Percentiles rank a stretch among this genome's conserved stretches.
phyloP scores from a whole-genome alignment of 2,888 invertebrate genomes.

The Oligia latruncula region DNA sequence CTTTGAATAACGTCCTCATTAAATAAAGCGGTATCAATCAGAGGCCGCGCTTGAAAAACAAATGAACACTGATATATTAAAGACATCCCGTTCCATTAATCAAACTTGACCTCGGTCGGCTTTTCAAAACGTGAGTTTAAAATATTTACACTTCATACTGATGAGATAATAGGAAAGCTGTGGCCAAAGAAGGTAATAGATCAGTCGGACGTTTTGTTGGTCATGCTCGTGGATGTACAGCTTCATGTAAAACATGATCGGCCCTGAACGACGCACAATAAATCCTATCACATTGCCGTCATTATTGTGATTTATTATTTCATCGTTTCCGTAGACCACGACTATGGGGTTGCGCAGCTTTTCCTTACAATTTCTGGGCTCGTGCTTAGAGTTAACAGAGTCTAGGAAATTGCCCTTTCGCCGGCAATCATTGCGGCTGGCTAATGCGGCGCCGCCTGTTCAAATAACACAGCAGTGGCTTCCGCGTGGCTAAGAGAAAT shows the following conservation, averaged over 20 bases:
- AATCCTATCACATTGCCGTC: conserved; percentile 69
- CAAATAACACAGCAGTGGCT: conserved; percentile 84
- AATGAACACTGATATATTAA: conserved; percentile 72
- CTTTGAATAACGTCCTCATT: conserved; percentile 67
- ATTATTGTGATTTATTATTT: conserved; percentile 85
- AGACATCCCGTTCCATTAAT: conserved; percentile 73
- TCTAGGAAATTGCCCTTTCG: conserved; percentile 86
- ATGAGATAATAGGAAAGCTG: conserved; percentile 62
- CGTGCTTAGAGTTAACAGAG: conserved; percentile 83
- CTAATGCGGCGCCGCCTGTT: conserved; percentile 82
- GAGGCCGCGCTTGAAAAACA: conserved; percentile 68
- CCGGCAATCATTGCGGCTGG: conserved; percentile 83
- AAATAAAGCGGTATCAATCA: conserved; percentile 65
- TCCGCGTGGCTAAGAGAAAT: conserved; percentile 85
- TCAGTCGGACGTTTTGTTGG: conserved; percentile 54
- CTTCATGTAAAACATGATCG: conserved; percentile 64
- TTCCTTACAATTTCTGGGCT: conserved; percentile 81
- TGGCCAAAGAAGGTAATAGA: conserved; percentile 54
- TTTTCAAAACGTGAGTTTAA: conserved; percentile 61
- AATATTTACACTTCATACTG: conserved; percentile 59
- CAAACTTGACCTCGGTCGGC: conserved; percentile 68
- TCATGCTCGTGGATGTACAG: conserved; percentile 47
- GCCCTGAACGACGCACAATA: conserved; percentile 65
- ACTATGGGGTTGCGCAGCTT: conserved; percentile 75
- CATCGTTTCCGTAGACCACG: conserved; percentile 81